A percentile compares a stretch with the other conserved stretches of the same genome.
Evolutionary conservation across 1,140 invertebrate genomes (phyloP).

Genomic region (Muscidifurax raptorellus): DNA sequence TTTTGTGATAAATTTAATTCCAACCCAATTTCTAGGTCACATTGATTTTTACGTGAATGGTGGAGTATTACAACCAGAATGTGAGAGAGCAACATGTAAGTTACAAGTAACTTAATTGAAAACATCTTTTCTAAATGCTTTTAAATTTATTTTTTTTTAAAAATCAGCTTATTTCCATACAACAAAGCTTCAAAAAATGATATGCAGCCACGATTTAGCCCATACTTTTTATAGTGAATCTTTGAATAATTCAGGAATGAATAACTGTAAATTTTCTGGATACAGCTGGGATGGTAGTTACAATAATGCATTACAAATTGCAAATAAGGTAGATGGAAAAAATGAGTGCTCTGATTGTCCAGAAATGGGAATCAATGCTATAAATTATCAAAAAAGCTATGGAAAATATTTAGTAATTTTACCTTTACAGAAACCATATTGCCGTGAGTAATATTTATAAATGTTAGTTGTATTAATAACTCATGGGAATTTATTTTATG

Average conservation of each 20-base stretch:
- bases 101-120: background rate
- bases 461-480: background rate
- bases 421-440: background rate
- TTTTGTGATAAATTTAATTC: no score
- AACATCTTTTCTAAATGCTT: background rate
- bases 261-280: constrained; percentile 75
- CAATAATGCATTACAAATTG: constrained; percentile 59
- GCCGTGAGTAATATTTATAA: background rate
- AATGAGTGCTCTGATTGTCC: constrained; percentile 58
- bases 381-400: constrained; percentile 41
- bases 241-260: constrained; percentile 63
- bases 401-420: constrained; percentile 51
- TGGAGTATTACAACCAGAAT: constrained; percentile 77
- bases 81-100: constrained; percentile 51
- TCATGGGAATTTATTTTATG: no score
- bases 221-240: constrained; percentile 78
- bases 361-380: constrained; percentile 59
- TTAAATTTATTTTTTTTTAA: background rate
- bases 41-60: constrained; percentile 84
- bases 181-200: constrained; percentile 73
- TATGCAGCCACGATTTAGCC: constrained; percentile 78
- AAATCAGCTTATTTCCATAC: background rate
- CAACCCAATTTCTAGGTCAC: constrained; percentile 71
- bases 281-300: constrained; percentile 75
- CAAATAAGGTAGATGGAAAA: constrained; percentile 37